Base-by-base conservation (phyloP, 2,888 invertebrate genomes). In the Ephialtes manifestator region DNA sequence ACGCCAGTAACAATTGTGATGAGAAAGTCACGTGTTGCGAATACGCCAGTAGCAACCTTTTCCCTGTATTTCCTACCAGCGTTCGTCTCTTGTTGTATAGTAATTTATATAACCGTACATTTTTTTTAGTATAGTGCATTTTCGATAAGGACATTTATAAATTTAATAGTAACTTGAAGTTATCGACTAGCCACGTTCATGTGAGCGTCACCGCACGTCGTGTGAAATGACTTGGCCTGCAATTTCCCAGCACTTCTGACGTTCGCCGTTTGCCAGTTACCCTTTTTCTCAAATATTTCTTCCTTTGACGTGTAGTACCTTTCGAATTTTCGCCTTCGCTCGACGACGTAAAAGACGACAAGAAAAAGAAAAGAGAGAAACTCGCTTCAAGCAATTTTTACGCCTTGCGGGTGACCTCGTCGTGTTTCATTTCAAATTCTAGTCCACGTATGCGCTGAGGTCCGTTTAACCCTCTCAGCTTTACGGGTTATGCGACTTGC, bases 361-460 rank as follows among this genome's bases (percentile, higher is more conserved):
- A 77, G 13, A 51, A n/a, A 39, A 48, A 65, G 65, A 28, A 28
- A 28, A 1, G 28, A 58, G 15, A 24, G 55, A 28, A 58, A 58
- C 4, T 58, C 2, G 58, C 58, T 11, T 4, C 4, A 4, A 11
- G 13, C 28, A 15, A 58, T 15, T 13, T 65, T 65, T 75, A 11
- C 31, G n/a, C 7, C 15, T 74, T 46, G 46, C 4, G n/a, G 74
- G 46, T 60, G 31, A 43, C 46, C 58, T 28, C 46, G 11, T 55
- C 53, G 43, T 48, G 43, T 24, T 46, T 74, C 39, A 46, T 74
- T 74, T 24, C n/a, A 60, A 74, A 74, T 74, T 74, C 60, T 28
- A 31, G 46, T 74, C 43, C 46, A 60, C 58, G 60, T 18, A 18
- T 31, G n/a, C 11, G 60, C 46, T 18, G 10, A 28, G 13, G 74